Conservation (phyloP, 2,797 vertebrate species). For the Eurystomus glaucurus region DNA sequence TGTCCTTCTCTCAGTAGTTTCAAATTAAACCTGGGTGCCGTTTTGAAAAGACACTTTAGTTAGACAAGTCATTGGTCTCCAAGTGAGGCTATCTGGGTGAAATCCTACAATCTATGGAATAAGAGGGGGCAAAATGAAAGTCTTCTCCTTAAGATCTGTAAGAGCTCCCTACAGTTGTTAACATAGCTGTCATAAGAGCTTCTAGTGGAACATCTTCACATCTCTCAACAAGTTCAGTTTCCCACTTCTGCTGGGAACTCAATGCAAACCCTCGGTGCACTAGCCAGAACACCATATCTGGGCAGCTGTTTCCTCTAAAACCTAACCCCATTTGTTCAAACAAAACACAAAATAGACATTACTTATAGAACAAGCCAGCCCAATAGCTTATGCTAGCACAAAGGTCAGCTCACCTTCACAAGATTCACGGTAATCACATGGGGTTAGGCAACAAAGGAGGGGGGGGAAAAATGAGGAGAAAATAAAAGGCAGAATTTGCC, state of each 20-base stretch:
- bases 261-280: accelerated
- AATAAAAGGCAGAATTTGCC: neutral
- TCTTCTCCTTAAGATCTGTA: neutral
- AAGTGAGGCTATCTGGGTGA: neutral
- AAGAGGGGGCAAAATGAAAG: neutral
- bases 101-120: neutral
- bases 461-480: accelerated
- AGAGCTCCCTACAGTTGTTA: neutral
- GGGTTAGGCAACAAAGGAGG: neutral
- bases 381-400: neutral
- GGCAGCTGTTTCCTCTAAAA: neutral
- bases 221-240: neutral
- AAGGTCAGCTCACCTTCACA: neutral
- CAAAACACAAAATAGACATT: neutral
- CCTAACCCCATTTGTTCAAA: accelerated
- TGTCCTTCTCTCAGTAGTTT: neutral
- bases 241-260: neutral
- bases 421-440: neutral
- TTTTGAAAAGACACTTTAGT: neutral
- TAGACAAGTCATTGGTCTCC: neutral
- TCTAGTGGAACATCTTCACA: neutral
- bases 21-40: neutral
- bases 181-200: neutral
- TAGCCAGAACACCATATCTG: accelerated
- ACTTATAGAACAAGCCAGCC: neutral